Conservation (phyloP, 2,888 invertebrate species). For the Lobophora halterata region DNA sequence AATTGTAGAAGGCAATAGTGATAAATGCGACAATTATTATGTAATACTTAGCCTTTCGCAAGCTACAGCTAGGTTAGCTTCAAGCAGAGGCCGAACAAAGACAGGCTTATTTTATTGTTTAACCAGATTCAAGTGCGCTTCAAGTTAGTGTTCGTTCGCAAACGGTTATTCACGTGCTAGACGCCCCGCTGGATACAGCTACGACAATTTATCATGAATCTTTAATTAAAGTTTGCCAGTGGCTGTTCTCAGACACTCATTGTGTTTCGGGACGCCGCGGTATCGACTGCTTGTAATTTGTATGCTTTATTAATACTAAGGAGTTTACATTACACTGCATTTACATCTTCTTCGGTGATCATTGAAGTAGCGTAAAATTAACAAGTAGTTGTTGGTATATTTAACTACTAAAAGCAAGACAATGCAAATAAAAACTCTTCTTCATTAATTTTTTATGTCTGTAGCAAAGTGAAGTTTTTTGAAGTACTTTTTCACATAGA, state of each 20-base stretch:
- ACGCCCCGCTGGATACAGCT: constrained; percentile 70
- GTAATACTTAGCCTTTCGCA: constrained; percentile 71
- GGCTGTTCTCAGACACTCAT: constrained; percentile 63
- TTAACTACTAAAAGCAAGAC: no score
- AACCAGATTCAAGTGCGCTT: constrained; percentile 75
- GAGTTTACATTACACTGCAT: neutral
- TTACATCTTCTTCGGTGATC: no score
- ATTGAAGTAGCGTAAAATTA: no score
- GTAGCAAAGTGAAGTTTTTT: constrained; percentile 7
- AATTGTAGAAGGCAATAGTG: no score
- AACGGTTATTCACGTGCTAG: constrained; percentile 72
- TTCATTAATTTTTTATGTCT: constrained; percentile 11
- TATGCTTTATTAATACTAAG: constrained; percentile 13
- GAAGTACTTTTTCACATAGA: no score
- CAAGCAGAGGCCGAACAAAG: constrained; percentile 62
- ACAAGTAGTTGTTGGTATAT: no score
- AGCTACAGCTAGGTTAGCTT: constrained; percentile 42
- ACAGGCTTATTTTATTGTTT: constrained; percentile 72
- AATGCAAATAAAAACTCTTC: no score
- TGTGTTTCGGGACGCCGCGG: constrained; percentile 49
- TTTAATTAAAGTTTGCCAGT: constrained; percentile 79
- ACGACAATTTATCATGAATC: constrained; percentile 80
- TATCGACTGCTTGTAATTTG: constrained; percentile 38
- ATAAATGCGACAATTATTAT: constrained; percentile 37
- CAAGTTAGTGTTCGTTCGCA: constrained; percentile 72